Conservation (phyloP, 2,888 invertebrate species). For the Ectobius pallidus region DNA sequence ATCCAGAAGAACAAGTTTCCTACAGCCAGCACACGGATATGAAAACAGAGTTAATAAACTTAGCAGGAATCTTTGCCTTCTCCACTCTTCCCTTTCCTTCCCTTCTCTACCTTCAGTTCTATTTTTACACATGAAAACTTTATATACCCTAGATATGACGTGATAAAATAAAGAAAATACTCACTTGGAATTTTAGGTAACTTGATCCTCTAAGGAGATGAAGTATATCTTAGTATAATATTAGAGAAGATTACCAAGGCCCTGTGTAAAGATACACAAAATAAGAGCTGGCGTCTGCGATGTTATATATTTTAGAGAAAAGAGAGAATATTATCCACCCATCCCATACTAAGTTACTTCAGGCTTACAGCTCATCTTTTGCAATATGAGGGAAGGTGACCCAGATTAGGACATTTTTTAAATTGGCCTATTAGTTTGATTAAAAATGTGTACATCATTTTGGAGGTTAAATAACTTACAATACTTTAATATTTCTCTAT, state of each 20-base stretch:
- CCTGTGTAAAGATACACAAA: constrained; percentile 22
- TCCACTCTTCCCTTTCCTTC: too few species aligned
- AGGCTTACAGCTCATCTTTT: constrained; percentile 34
- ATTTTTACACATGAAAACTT: constrained; percentile 17
- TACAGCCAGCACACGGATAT: constrained; percentile 5
- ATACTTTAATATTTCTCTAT: too few species aligned
- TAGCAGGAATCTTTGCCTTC: background rate
- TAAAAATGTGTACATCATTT: too few species aligned
- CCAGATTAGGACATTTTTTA: too few species aligned
- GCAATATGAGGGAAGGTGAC: too few species aligned
- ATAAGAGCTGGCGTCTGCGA: constrained; percentile 14
- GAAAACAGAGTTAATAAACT: constrained; percentile 11
- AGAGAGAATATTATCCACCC: constrained; percentile 15
- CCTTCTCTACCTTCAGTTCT: background rate
- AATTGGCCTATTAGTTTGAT: too few species aligned
- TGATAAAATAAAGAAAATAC: constrained; percentile 27
- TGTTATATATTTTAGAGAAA: constrained; percentile 12
- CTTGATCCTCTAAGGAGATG: constrained; percentile 25
- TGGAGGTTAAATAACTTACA: too few species aligned
- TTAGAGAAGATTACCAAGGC: constrained; percentile 24
- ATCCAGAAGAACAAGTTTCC: background rate
- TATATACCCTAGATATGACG: constrained; percentile 5
- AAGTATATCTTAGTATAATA: constrained; percentile 27
- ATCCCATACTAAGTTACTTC: background rate
- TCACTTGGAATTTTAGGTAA: constrained; percentile 29